Evolutionary conservation across 2,888 invertebrate species (phyloP), one percentile per base, ranked within the genome.

Genomic region (Endotricha flammealis): DNA sequence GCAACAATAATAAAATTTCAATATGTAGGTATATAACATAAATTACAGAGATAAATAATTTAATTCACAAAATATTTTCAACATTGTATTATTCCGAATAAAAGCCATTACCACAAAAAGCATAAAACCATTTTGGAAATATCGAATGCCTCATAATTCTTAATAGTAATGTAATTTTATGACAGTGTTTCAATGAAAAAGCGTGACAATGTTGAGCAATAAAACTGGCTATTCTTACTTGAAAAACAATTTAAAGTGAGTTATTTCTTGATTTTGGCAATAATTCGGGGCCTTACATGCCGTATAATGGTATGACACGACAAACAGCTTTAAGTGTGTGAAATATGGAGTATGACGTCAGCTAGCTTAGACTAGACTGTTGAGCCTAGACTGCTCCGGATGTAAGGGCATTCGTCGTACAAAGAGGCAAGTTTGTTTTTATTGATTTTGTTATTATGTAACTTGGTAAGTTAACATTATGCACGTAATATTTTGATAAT

Each of bases 251-350:
- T 85, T 78, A 74, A 79, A 75, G 66, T 77, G 77, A 81, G 66
- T 80, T 81, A 83, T 83, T 71, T 64, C 61, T 70, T 59, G 53
- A 46, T 61, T 64, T 64, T 68, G 74, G 82, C 79, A 77, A 71
- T 82, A 85, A 85, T 81, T 85, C 76, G 59, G 54, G n/a, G 76
- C 71, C 73, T 78, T 83, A 85, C 83, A 82, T 75, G 75, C 67
- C 79, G 78, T 80, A 85, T 85, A 86, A 85, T 86, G 75, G 83
- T 83, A 80, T 80, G 80, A 85, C 82, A 80, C 82, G 82, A 83
- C 86, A 85, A 85, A 83, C 83, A 85, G 83, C 81, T 85, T 82
- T 83, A 85, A 85, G 80, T 81, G 80, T 80, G 75, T 85, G 78
- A 86, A 82, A 77, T 85, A 86, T 83, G 79, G 80, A 60, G 64